Evolutionary conservation across 2,888 invertebrate genomes (phyloP), one percentile per base, ranked within the genome.

Genomic region (Cephus pulcher): DNA sequence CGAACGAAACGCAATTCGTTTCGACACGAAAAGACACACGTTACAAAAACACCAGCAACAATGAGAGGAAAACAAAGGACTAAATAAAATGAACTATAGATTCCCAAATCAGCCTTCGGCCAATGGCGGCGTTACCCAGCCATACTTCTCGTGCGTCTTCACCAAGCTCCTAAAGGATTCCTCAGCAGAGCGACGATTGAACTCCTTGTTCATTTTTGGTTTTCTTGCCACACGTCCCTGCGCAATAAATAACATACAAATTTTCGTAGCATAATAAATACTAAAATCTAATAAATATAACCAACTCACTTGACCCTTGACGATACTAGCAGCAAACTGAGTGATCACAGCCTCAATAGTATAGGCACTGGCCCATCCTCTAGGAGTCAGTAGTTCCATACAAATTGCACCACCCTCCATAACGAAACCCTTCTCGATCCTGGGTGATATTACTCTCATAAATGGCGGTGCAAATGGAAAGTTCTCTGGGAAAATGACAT

Each of bases 361-460:
- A 90, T 97, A 97, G 76, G 96, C 96, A 84, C 96, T 96, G 79
- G 97, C 97, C 97, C 97, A 97, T 83, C 97, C 97, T 76, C 96
- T 93, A 0, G 97, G 97, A 32, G 97, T 97, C 79, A 97, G 92
- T 80, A 97, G 92, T 90, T 97, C 97, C 97, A 97, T 97, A 89
- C 97, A 97, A 88, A 97, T 97, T 73, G 97, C 97, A 69, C 97
- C 97, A 79, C 97, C 97, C 92, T 97, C 97, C 97, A 97, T 97
- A 34, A 97, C 97, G 89, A 97, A 97, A 69, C 97, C 97, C 90
- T 95, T 95, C 89, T 96, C 96, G 92, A 96, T 95, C 90, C 95
- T 93, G 12, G 96, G 96, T 30, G 94, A 93, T 73, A 95, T 93
- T 12, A 95, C 94, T 75, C 94, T 91, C 93, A 95, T 94, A 91